These are phyloP conservation scores for Camponotus vicinus DNA, from an alignment of 1,140 invertebrate species.

Conservation along the genomic window DNA sequence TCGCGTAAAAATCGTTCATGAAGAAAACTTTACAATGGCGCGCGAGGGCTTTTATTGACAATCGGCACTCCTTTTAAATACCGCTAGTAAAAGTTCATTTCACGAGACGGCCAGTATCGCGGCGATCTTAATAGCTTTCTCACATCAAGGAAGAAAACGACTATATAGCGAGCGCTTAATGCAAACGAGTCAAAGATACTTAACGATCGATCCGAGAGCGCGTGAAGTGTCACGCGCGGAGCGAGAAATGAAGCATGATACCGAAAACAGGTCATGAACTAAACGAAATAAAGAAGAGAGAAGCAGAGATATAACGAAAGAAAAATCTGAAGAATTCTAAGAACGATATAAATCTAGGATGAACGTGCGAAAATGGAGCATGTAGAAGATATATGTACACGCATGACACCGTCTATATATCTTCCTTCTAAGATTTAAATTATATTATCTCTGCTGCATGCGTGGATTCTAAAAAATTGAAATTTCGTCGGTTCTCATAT, in stretches of 20 bases:
- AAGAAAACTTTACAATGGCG: slow-evolving; percentile 33
- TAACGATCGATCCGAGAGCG: slow-evolving; percentile 27
- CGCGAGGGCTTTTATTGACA: slow-evolving; percentile 61
- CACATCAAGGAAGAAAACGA: slow-evolving; percentile 38
- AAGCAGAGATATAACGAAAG: slow-evolving; percentile 17
- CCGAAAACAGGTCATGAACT: not conserved
- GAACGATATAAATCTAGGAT: slow-evolving; percentile 19
- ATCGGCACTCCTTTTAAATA: slow-evolving; percentile 46
- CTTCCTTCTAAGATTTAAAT: slow-evolving; percentile 14
- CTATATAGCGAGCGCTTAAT: slow-evolving; percentile 37
- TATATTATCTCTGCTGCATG: not conserved
- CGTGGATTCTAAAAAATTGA: not conserved
- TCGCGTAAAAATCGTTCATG: slow-evolving; percentile 41
- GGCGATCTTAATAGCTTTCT: slow-evolving; percentile 52
- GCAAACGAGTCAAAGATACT: slow-evolving; percentile 40
- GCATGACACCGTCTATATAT: not conserved
- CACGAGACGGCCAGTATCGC: slow-evolving; percentile 13
- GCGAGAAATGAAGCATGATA: not conserved
- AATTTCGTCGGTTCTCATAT: not conserved
- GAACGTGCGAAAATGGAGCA: not conserved
- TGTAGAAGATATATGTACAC: slow-evolving; percentile 5
- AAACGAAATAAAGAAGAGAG: not conserved
- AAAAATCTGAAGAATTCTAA: slow-evolving; percentile 4
- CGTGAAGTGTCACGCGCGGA: not conserved
- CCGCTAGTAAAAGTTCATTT: slow-evolving; percentile 22